These are phyloP conservation scores for Bos indicus DNA, from an alignment of 2,113 vertebrate species.

Conservation along the genomic window DNA sequence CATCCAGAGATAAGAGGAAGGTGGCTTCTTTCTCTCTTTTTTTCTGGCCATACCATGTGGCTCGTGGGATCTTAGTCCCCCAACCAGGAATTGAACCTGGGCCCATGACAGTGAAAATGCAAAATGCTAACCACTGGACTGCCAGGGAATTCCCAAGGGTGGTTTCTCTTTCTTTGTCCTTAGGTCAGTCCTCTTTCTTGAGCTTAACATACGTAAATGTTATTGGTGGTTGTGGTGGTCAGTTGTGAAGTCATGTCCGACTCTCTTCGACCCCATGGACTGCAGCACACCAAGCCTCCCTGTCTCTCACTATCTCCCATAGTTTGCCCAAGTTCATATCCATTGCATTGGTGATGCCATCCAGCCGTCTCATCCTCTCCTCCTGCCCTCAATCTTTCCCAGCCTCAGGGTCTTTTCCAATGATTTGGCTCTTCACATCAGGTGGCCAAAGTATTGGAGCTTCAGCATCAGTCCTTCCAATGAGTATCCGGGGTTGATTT, in stretches of 20 bases:
- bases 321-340: background rate
- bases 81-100: background rate
- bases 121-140: background rate
- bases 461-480: background rate
- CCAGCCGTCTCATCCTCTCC: background rate
- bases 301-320: background rate
- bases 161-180: background rate
- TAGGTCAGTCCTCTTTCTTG: background rate
- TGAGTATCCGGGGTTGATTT: background rate
- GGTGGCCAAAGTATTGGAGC: background rate
- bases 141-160: background rate
- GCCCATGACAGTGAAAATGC: fast-evolving
- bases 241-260: background rate
- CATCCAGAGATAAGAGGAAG: background rate
- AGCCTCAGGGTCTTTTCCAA: background rate
- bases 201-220: background rate
- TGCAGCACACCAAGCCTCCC: background rate
- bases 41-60: background rate
- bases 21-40: background rate
- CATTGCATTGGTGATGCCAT: background rate
- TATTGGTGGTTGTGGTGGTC: background rate
- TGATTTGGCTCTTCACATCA: background rate
- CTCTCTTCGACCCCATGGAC: background rate
- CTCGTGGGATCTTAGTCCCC: background rate
- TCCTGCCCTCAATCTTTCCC: background rate